These are phyloP conservation scores for Metacarcinus magister DNA, from an alignment of 2,888 invertebrate genomes.

Conservation along the genomic window DNA sequence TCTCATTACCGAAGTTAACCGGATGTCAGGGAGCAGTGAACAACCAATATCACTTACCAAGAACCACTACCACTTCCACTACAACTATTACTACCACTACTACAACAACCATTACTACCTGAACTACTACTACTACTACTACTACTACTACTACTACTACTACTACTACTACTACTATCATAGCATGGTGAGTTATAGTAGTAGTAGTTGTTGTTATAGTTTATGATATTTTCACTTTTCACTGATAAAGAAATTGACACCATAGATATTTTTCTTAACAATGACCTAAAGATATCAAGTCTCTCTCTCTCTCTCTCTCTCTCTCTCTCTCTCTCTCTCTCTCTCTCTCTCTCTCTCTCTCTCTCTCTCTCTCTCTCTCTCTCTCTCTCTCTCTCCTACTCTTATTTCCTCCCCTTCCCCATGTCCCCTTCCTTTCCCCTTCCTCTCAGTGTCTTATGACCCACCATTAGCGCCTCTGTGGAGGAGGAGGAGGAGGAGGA, in stretches of 20 bases:
- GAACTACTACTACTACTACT: not conserved
- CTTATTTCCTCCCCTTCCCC: not conserved
- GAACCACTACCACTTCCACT: constrained; percentile 36
- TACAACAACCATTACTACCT: not conserved
- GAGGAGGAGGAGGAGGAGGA: not conserved
- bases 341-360: too few relatives aligned
- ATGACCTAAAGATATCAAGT: too few relatives aligned
- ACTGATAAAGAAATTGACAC: too few relatives aligned
- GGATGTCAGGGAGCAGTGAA: not conserved
- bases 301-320: not conserved
- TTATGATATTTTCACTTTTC: too few relatives aligned
- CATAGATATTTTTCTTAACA: too few relatives aligned
- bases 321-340: not conserved
- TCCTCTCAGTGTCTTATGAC: not conserved
- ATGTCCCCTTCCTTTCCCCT: not conserved
- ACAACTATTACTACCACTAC: not conserved
- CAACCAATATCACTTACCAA: constrained; percentile 12
- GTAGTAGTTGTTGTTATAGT: too few relatives aligned
- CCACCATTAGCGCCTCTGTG: not conserved
- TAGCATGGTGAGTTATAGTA: too few relatives aligned
- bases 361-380: not conserved
- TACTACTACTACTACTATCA: not conserved
- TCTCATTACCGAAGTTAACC: constrained; percentile 36
- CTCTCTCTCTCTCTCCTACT: not conserved
- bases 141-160: not conserved